Percentiles rank a stretch among this genome's conserved stretches.
Evolutionary conservation across 2,888 invertebrate species (phyloP).

Genomic region (Synergus laeviventris): DNA sequence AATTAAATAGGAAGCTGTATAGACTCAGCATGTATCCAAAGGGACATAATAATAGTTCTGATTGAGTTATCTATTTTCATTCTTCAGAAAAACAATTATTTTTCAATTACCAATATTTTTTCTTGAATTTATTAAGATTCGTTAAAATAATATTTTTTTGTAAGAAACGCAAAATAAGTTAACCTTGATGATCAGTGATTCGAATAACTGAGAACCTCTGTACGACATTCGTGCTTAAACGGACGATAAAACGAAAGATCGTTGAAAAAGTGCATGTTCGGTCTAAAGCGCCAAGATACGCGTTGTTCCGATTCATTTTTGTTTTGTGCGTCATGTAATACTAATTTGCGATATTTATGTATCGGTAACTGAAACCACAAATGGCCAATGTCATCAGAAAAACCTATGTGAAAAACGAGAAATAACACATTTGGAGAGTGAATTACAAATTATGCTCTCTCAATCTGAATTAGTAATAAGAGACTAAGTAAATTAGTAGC

Average conservation of each 20-base stretch:
- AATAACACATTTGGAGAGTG: not conserved
- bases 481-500: too few relatives aligned
- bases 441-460: not conserved
- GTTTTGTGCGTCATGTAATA: not conserved
- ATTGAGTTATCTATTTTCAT: too few relatives aligned
- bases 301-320: not conserved
- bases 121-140: not conserved
- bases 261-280: not conserved
- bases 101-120: not conserved
- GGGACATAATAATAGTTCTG: too few relatives aligned
- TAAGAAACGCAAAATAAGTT: not conserved
- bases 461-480: too few relatives aligned
- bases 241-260: not conserved
- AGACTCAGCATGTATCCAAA: too few relatives aligned
- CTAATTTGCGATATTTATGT: constrained; percentile 3
- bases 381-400: not conserved
- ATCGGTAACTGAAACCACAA: not conserved
- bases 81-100: not conserved
- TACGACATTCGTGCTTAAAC: not conserved
- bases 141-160: not conserved
- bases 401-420: not conserved
- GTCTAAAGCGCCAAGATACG: not conserved
- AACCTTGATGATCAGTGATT: not conserved
- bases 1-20: too few relatives aligned
- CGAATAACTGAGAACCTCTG: constrained; percentile 1